Evolutionary conservation across 2,113 vertebrate genomes (phyloP).

Genomic region (Salvelinus fontinalis): DNA sequence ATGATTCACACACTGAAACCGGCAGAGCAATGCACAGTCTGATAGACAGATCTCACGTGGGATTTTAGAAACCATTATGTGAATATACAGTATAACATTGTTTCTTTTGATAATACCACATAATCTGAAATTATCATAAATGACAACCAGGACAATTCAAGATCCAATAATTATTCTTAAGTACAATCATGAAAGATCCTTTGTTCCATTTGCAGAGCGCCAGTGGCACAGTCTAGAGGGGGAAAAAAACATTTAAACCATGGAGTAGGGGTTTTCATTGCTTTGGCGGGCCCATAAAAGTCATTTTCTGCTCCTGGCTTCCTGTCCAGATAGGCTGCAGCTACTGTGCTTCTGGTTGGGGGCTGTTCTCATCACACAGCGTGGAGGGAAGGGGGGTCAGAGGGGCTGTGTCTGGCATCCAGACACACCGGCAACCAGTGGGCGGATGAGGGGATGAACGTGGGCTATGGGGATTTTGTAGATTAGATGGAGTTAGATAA

Average conservation of each 20-base stretch:
- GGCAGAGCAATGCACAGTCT: neutral
- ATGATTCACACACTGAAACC: neutral
- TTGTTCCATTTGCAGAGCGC: neutral
- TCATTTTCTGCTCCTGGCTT: neutral
- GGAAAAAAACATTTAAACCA: neutral
- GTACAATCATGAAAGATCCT: neutral
- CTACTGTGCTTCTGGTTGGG: neutral
- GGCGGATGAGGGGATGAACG: neutral
- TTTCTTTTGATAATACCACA: too few species aligned
- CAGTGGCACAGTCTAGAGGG: neutral
- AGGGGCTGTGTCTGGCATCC: neutral
- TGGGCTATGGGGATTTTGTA: neutral
- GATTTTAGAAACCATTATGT: neutral
- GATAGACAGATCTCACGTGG: neutral
- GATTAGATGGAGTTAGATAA: conserved; percentile 4
- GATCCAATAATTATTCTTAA: too few species aligned
- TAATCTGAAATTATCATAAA: too few species aligned
- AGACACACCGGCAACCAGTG: neutral
- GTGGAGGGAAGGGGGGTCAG: neutral
- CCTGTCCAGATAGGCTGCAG: conserved; percentile 8
- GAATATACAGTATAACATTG: neutral
- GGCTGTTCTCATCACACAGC: neutral
- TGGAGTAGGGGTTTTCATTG: neutral
- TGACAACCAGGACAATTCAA: too few species aligned
- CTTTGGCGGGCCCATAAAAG: neutral